These are phyloP conservation scores for Limnothrissa miodon DNA, from an alignment of 2,113 vertebrate genomes.

Conservation along the genomic window DNA sequence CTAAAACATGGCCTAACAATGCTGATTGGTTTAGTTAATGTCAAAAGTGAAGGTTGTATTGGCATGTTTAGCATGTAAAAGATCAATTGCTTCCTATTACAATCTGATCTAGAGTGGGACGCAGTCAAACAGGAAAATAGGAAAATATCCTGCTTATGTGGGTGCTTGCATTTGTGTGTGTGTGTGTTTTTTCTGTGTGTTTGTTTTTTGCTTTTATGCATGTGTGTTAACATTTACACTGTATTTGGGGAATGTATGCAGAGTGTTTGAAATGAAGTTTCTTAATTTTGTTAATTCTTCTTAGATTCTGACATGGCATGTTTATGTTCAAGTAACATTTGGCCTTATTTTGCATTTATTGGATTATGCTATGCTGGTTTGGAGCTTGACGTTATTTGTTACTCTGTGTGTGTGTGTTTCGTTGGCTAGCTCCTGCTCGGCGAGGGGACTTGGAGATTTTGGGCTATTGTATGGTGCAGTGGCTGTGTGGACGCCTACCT, in stretches of 20 bases:
- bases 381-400: no score
- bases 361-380: no score
- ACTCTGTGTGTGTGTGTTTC: neutral
- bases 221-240: neutral
- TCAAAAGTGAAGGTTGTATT: no score
- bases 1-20: neutral
- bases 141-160: neutral
- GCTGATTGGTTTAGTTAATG: neutral
- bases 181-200: neutral
- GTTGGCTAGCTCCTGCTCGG: slow-evolving; percentile 76
- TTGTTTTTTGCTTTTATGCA: neutral
- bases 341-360: no score
- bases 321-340: no score
- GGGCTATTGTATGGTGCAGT: slow-evolving; percentile 93
- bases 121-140: no score
- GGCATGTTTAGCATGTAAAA: no score
- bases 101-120: neutral
- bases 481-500: slow-evolving; percentile 88
- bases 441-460: slow-evolving; percentile 91
- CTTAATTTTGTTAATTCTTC: neutral
- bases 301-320: neutral
- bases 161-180: neutral
- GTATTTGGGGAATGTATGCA: neutral
- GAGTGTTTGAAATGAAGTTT: neutral
- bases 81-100: neutral